A percentile compares a stretch with the other conserved stretches of the same genome.
Evolutionary conservation across 2,113 vertebrate genomes (phyloP).

Genomic region (Peucedramus taeniatus): DNA sequence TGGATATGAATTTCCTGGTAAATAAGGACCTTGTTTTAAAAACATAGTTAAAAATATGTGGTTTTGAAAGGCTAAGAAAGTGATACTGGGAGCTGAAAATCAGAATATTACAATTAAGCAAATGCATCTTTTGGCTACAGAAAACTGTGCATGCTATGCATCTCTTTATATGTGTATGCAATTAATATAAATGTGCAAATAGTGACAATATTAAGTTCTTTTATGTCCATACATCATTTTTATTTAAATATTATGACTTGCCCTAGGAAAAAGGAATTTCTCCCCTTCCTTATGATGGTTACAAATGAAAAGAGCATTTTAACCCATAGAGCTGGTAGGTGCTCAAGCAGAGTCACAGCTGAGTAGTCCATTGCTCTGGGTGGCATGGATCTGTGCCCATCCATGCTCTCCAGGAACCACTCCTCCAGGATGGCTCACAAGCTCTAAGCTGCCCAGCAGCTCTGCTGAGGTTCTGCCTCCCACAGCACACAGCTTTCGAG

Average conservation of each 20-base stretch:
- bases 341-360: not conserved
- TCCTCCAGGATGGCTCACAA: not conserved
- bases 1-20: not conserved
- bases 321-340: not conserved
- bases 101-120: not conserved
- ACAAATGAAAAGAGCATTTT: not conserved
- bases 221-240: not conserved
- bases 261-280: not conserved
- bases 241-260: not conserved
- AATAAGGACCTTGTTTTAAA: not conserved
- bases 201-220: not conserved
- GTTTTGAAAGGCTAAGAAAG: not conserved
- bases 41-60: not conserved
- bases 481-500: not conserved
- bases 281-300: not conserved
- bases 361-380: rapidly evolving
- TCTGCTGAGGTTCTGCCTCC: not conserved
- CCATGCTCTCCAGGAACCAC: not conserved
- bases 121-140: not conserved
- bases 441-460: not conserved
- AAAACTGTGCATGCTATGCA: not conserved
- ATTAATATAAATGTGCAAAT: not conserved
- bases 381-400: not conserved
- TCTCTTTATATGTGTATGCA: not conserved
- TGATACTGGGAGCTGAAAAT: not conserved